Evolutionary conservation across 2,797 vertebrate species (phyloP), one percentile per base, ranked within the genome.

Genomic region (Paguma larvata): DNA sequence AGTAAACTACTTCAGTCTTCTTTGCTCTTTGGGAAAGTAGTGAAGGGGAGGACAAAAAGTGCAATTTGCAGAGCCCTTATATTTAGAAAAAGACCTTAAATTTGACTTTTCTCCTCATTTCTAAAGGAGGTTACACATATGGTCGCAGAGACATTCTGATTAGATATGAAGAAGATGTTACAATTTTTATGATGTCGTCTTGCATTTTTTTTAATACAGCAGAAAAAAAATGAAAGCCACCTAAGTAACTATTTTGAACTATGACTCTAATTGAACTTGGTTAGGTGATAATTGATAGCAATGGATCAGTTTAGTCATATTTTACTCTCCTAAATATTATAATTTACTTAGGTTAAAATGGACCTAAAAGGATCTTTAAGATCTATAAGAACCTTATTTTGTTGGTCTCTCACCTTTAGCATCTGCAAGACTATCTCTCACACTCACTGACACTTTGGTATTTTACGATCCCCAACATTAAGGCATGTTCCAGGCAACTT

Each of bases 321-420:
- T 82, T 59, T 96, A 48, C 30, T 67, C 19, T 90, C 14, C 53
- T 90, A 75, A 67, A n/a, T n/a, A 83, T 27, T 70, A 38, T 15
- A 87, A 79, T 41, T 85, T 82, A 67, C 15, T 90, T 85, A 84
- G 19, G 14, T 44, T 82, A 85, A 91, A 84, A 84, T 72, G 13
- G 3, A 46, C 46, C 72, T 46, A 30, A 75, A 75, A 75, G 41
- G 72, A 75, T 46, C 41, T 30, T 46, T 32, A 83, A 41, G 19
- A 23, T 91, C 12, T 72, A 5, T 41, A 84, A 56, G 38, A 48
- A 77, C 8, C 44, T 93, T 77, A 77, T 73, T 85, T 93, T 38
- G 75, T 30, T 44, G 38, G 16, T 82, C 82, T 85, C 67, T 89
- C 32, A 77, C 63, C 21, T n/a, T 85, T 41, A 80, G 77, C 30